These are phyloP conservation scores for Drymonia ruficornis DNA, from an alignment of 2,888 invertebrate genomes.

Conservation along the genomic window DNA sequence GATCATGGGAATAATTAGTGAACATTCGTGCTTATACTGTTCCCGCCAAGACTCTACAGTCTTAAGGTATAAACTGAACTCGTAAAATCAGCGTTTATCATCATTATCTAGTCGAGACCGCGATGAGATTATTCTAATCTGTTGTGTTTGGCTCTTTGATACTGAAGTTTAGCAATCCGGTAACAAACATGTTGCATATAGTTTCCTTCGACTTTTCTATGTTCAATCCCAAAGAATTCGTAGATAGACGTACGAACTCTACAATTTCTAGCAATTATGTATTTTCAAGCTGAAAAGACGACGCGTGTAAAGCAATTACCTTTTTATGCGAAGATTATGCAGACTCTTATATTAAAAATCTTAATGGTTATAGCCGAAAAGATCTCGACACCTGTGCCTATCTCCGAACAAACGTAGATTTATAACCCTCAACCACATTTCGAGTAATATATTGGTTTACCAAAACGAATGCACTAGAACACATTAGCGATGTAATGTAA, in stretches of 20 bases:
- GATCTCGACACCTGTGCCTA: background rate
- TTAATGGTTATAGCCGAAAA: background rate
- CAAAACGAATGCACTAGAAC: conserved; percentile 20
- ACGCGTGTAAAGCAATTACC: background rate
- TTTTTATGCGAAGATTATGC: conserved; percentile 1
- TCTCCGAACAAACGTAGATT: background rate
- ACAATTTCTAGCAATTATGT: no score
- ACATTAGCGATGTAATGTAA: conserved; percentile 27
- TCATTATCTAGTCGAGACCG: background rate
- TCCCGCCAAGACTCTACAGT: background rate
- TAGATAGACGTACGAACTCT: no score
- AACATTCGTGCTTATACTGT: background rate
- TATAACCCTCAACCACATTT: background rate
- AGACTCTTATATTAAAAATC: conserved; percentile 1
- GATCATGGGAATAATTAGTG: background rate
- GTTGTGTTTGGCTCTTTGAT: background rate
- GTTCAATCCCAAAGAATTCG: no score
- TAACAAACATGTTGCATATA: background rate
- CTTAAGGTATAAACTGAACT: no score
- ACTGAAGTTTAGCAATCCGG: background rate
- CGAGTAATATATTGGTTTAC: conserved; percentile 13
- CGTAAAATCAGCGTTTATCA: background rate
- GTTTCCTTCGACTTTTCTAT: no score
- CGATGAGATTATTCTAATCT: background rate
- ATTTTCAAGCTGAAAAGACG: no score